These are phyloP conservation scores for Oryzias celebensis DNA, from an alignment of 2,113 vertebrate genomes.

Conservation along the genomic window DNA sequence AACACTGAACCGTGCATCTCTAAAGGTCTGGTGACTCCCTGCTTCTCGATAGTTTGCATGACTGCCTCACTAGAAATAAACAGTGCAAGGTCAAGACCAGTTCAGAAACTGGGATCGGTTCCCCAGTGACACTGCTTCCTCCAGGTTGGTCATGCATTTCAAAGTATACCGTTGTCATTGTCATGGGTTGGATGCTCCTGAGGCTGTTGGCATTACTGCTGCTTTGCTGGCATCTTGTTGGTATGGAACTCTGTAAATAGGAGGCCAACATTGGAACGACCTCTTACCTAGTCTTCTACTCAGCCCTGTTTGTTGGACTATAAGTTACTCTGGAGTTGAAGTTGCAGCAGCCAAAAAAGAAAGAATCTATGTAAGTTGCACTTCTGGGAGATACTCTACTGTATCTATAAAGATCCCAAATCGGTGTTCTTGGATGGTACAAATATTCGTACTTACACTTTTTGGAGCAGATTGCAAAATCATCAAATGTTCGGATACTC, in stretches of 20 bases:
- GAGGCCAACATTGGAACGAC: constrained; percentile 3
- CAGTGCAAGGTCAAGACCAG: constrained; percentile 33
- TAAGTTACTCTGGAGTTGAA: no score
- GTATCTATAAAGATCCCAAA: no score
- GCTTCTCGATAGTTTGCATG: constrained; percentile 46
- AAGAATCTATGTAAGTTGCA: no score
- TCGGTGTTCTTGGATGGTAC: no score
- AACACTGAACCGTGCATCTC: constrained; percentile 50
- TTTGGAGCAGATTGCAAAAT: no score
- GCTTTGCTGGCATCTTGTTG: constrained; percentile 13
- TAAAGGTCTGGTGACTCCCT: constrained; percentile 51
- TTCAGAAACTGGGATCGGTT: constrained; percentile 44
- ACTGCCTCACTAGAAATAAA: constrained; percentile 50
- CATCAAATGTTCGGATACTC: no score
- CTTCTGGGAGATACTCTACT: no score
- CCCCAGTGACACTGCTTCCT: constrained; percentile 27
- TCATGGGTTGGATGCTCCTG: constrained; percentile 35
- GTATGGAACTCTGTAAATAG: constrained; percentile 14
- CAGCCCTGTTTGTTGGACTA: no score
- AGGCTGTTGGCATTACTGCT: constrained; percentile 24
- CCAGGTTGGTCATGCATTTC: constrained; percentile 25
- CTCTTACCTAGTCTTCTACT: constrained; percentile 1
- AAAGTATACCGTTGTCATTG: constrained; percentile 33
- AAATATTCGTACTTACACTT: no score
- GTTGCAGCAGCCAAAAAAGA: no score